Evolutionary conservation across 1,140 invertebrate species (phyloP).

Genomic region (Trachymyrmex cornetzi): DNA sequence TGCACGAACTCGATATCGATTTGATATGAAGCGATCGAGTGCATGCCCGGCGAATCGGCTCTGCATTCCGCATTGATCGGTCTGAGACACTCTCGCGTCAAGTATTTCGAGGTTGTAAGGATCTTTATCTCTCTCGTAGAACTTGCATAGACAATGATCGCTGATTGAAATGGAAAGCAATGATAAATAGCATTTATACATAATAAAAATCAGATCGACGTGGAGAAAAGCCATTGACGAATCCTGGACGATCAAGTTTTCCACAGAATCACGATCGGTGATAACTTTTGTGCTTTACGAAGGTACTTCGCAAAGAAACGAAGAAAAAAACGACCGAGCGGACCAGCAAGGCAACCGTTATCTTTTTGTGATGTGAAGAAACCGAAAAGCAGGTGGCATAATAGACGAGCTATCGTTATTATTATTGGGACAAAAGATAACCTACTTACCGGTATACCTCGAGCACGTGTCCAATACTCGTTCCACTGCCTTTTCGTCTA

Average conservation of each 20-base stretch:
- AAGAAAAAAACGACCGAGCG: slow-evolving; percentile 19
- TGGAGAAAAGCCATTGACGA: neutral
- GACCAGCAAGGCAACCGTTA: slow-evolving; percentile 65
- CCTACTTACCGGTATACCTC: slow-evolving; percentile 65
- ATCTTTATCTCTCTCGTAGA: neutral
- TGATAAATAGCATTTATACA: neutral
- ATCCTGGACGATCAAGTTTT: neutral
- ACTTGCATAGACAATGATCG: neutral
- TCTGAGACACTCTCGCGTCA: neutral
- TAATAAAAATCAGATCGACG: neutral
- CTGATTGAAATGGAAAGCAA: neutral
- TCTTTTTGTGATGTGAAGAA: slow-evolving; percentile 56
- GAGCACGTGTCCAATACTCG: slow-evolving; percentile 14
- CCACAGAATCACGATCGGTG: neutral
- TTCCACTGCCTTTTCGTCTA: slow-evolving; percentile 51
- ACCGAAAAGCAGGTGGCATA: slow-evolving; percentile 59
- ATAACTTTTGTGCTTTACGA: neutral
- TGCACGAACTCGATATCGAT: neutral
- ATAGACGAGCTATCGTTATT: slow-evolving; percentile 9
- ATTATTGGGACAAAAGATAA: slow-evolving; percentile 75
- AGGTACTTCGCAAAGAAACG: neutral
- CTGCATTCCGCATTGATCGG: slow-evolving; percentile 7
- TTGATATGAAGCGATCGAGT: slow-evolving; percentile 12
- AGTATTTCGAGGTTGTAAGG: neutral
- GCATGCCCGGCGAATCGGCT: slow-evolving; percentile 12